Base-by-base conservation (phyloP, 2,113 vertebrate genomes). In the Psilopogon haemacephalus region DNA sequence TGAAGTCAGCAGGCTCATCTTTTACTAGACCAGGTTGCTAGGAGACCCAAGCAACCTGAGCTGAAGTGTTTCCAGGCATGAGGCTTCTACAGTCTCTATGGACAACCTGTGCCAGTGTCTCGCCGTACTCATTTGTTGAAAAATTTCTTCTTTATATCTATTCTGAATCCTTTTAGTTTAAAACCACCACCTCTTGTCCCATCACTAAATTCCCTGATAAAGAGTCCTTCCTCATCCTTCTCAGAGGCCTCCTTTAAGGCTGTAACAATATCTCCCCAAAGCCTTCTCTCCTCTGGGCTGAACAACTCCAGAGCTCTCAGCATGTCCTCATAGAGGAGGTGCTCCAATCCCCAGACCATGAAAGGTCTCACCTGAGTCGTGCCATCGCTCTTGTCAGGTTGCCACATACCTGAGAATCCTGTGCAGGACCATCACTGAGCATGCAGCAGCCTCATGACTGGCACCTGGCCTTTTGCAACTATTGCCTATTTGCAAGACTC, bases 351-450 rank as follows among this genome's bases (percentile, higher is more conserved):
- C 48, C 26, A 24, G 48, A 50, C 23, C 23, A 50, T 50, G 12
- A 60, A 71, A 56, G 11, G 54, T 55, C 60, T 72, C 4, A 1
- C 18, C 46, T 27, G 38, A 62, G 33, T 48, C 0, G 0, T 30
- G 46, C 55, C 67, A 21, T 37, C 23, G 37, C 54, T 26, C 62
- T 35, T 12, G 32, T 33, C 52, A 30, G 55, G 26, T 15, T 40
- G 35, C 52, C 1, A 1, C 40, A 16, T n/a, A 70, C 33, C 52
- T 62, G 40, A n/a, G 33, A 52, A 26, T 60, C 28, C 58, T 35
- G 11, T 6, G 32, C 50, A 26, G 82, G 63, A 65, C 16, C 16
- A 32, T 12, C 4, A 18, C 32, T 11, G 44, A 58, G 55, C 40
- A 35, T 2, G 56, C 9, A 14, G 83, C 84, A 75, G 74, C 52